These are phyloP conservation scores for Bradypodion pumilum DNA, from an alignment of 2,797 vertebrate genomes.

Conservation along the genomic window DNA sequence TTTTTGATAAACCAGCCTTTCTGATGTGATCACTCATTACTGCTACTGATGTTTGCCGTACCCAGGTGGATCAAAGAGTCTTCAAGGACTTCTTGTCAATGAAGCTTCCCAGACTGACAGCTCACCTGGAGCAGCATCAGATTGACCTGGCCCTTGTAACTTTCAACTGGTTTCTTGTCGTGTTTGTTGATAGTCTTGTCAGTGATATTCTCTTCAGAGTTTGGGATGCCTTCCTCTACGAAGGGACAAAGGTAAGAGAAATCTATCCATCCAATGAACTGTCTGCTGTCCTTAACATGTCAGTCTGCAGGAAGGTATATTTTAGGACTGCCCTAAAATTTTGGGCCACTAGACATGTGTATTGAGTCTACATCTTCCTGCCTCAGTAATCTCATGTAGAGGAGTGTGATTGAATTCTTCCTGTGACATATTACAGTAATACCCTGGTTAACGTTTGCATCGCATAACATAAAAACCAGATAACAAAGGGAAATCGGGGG, in stretches of 20 bases:
- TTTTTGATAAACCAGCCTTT: background rate
- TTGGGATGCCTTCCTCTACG: slow-evolving; percentile 95
- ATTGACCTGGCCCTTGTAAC: slow-evolving; percentile 90
- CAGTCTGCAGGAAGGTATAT: background rate
- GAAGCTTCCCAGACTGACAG: slow-evolving; percentile 86
- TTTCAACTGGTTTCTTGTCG: slow-evolving; percentile 94
- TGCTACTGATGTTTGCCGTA: background rate
- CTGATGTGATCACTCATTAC: background rate
- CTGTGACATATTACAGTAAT: background rate
- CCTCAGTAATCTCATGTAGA: background rate
- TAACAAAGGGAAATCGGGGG: no score
- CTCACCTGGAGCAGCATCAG: slow-evolving; percentile 83
- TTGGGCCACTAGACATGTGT: background rate
- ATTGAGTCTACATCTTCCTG: background rate
- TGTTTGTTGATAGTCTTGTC: slow-evolving; percentile 90
- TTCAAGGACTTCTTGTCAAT: slow-evolving; percentile 90
- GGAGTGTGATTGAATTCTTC: background rate
- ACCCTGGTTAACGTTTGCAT: no score
- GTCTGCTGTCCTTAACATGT: background rate
- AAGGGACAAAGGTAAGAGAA: slow-evolving; percentile 89
- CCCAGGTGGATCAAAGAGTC: slow-evolving; percentile 93
- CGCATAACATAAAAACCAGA: no score
- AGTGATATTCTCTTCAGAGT: slow-evolving; percentile 89
- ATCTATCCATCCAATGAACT: background rate
- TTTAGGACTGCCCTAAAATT: background rate